Percentiles rank a stretch among this genome's conserved stretches.
Evolutionary conservation across 2,113 vertebrate species (phyloP).

Genomic region (Dasyurus viverrinus): DNA sequence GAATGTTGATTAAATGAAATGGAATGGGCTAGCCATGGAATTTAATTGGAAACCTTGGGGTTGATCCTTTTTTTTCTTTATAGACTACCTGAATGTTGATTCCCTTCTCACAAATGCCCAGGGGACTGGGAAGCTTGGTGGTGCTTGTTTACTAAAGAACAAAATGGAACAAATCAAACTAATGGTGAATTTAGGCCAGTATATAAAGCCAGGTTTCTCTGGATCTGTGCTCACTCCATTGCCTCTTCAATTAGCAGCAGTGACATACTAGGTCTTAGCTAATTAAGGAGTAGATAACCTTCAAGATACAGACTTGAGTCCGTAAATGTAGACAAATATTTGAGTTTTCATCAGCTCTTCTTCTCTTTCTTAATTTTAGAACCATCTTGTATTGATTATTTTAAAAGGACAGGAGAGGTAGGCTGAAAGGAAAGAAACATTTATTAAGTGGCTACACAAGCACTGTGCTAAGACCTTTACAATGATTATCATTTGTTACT

Average conservation of each 20-base stretch:
- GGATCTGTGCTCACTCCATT: not conserved
- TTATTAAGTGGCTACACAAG: conserved; percentile 6
- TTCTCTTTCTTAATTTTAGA: not conserved
- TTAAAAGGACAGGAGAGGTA: not conserved
- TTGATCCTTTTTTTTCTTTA: conserved; percentile 67
- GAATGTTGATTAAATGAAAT: conserved; percentile 78
- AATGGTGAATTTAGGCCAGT: not conserved
- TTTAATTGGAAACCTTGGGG: conserved; percentile 72
- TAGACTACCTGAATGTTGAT: conserved; percentile 55
- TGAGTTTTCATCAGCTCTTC: not conserved
- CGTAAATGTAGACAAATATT: not conserved
- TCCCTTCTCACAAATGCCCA: conserved; percentile 59
- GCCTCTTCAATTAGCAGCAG: not conserved
- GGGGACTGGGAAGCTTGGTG: conserved; percentile 41
- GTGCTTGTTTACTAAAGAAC: not conserved
- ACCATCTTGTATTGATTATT: not conserved
- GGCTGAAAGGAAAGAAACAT: not conserved
- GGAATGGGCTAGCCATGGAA: conserved; percentile 59
- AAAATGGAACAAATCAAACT: not conserved
- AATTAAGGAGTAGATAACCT: conserved; percentile 17
- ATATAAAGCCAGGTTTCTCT: not conserved
- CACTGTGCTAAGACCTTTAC: not conserved
- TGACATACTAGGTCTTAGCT: conserved; percentile 11
- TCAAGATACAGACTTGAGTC: not conserved
- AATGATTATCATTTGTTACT: conserved; percentile 9